Evolutionary conservation across 1,140 invertebrate species (phyloP), one percentile per base, ranked within the genome.

Genomic region (Ceratitis capitata): DNA sequence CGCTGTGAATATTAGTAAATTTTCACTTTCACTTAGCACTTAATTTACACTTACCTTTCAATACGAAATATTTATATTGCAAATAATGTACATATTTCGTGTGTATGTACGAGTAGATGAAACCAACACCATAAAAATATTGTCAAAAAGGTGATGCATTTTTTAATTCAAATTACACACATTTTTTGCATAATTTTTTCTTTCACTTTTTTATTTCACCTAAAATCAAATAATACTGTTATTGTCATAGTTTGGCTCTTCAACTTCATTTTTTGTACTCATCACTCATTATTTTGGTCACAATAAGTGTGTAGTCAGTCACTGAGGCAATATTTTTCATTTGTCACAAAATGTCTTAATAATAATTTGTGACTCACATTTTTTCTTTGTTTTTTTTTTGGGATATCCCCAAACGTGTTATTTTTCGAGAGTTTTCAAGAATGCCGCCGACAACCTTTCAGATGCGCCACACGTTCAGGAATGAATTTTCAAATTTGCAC

Each of bases 381-480:
- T 56, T 82, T 82, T 42, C 32, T 85, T 19, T 51, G 19, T 85
- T 42, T 39, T n/a, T 51, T 42, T 56, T 85, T 61, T n/a, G 69
- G 58, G 51, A 23, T 45, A 49, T 85, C 35, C 69, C 69, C 69
- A 78, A 78, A 78, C 45, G 64, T 85, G 16, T 51, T 39, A 23
- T 12, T 49, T 78, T 23, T 74, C n/a, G n/a, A n/a, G n/a, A n/a
- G n/a, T n/a, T n/a, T n/a, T n/a, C n/a, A n/a, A n/a, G n/a, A 49
- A 61, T 47, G 85, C 78, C 53, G 87, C 47, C 85, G 87, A 91
- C 89, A 91, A 91, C 90, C 89, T 89, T 87, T 89, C 87, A 87
- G 88, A 89, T 86, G 88, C 89, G 87, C 89, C 88, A 91, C 89
- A 88, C 89, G 87, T 89, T 89, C 88, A 91, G 90, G 87, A 91